Percentiles rank a stretch among this genome's conserved stretches.
Conservation (phyloP, 2,888 invertebrate genomes). For the Sesia apiformis region DNA sequence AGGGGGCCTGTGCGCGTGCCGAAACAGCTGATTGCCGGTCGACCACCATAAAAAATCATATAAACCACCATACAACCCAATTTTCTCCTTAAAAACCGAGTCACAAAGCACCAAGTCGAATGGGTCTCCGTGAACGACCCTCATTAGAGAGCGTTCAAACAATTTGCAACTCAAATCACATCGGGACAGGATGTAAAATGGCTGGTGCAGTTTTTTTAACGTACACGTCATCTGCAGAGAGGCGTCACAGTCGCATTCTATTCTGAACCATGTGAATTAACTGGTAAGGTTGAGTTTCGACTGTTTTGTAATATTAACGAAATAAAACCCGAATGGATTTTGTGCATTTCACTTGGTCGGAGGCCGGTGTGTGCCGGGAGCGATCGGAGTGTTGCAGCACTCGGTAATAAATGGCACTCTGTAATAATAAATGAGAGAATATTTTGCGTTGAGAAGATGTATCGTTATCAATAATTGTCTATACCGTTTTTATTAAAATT, state of each 20-base stretch:
- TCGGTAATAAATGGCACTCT: slow-evolving; percentile 20
- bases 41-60: slow-evolving; percentile 62
- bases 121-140: slow-evolving; percentile 28
- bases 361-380: slow-evolving; percentile 31
- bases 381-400: slow-evolving; percentile 11
- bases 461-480: slow-evolving; percentile 14
- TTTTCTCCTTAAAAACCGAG: slow-evolving; percentile 10
- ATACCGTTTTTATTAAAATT: too few species aligned
- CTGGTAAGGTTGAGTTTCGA: slow-evolving; percentile 20
- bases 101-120: slow-evolving; percentile 10
- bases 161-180: slow-evolving; percentile 29
- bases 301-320: slow-evolving; percentile 28
- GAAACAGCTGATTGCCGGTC: slow-evolving; percentile 68
- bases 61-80: slow-evolving; percentile 21
- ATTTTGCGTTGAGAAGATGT: slow-evolving; percentile 17
- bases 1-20: slow-evolving; percentile 59
- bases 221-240: slow-evolving; percentile 45
- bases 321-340: slow-evolving; percentile 68
- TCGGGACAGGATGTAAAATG: slow-evolving; percentile 30
- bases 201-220: slow-evolving; percentile 27
- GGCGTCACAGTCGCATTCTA: slow-evolving; percentile 16
- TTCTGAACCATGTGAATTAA: slow-evolving; percentile 19
- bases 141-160: slow-evolving; percentile 21
- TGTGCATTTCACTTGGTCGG: slow-evolving; percentile 62
- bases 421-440: slow-evolving; percentile 23